Evolutionary conservation across 2,113 vertebrate species (phyloP), one percentile per base, ranked within the genome.

Genomic region (Morone chrysops): DNA sequence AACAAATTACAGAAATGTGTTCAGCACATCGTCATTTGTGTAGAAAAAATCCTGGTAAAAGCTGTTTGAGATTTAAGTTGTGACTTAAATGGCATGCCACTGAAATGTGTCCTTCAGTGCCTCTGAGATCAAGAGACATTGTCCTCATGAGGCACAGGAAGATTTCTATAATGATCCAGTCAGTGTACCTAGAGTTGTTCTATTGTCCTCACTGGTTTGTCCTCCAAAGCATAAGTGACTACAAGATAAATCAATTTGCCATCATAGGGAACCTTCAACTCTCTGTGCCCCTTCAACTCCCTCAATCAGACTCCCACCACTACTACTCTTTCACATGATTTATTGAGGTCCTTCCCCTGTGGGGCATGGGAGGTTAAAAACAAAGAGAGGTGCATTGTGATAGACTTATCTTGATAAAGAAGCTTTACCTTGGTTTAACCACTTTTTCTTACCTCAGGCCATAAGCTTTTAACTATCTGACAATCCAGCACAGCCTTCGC

Each of bases 231-330:
- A 31, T 3, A 68, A 82, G 60, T 80, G 68, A 83, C 74, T 65
- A 59, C 20, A 45, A 60, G 79, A 92, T 84, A 40, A 89, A 89
- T 90, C 86, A 81, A 79, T 84, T 50, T 86, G 75, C 45, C 53
- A 50, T 83, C 57, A 83, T 60, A 50, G 45, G 47, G 68, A 91
- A 79, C 89, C 88, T 89, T 92, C 87, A 93, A 91, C 87, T 86
- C 54, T 78, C 45, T 14, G 38, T 87, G 79, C 67, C 50, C 80
- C 77, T 56, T 75, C 74, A 70, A 38, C 45, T 78, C n/a, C 75
- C 53, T 84, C 61, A 48, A 85, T 89, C 80, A 80, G 62, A 71
- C 60, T 72, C 75, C 47, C 8, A 76, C 67, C 67, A 69, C n/a
- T 59, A 73, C 63, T 25, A 67, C 50, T 61, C 53, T 73, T 75